Evolutionary conservation across 2,113 vertebrate species (phyloP).

Genomic region (Crotalus horridus): DNA sequence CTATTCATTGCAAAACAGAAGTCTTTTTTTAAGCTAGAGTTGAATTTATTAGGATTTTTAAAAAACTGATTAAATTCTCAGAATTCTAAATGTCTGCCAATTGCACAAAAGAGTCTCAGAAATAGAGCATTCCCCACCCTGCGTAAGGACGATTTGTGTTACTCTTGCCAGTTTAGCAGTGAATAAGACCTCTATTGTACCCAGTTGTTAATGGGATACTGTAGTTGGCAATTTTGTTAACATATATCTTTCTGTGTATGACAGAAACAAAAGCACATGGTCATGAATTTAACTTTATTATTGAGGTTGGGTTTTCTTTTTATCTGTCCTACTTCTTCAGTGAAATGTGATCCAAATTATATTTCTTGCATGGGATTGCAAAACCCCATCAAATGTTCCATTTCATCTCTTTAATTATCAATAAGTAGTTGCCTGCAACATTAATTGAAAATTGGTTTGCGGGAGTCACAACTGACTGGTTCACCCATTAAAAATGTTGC

Average conservation of each 20-base stretch:
- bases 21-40: not conserved
- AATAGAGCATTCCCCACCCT: not conserved
- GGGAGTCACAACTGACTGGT: not conserved
- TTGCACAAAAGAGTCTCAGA: not conserved
- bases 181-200: constrained; percentile 11
- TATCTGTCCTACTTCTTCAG: not conserved
- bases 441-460: not conserved
- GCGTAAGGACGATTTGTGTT: not conserved
- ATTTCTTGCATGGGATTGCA: not conserved
- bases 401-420: not conserved
- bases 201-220: not conserved
- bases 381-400: not conserved
- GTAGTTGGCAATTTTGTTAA: constrained; percentile 6
- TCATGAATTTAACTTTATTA: not conserved
- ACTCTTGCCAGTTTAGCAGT: not conserved
- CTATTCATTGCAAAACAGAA: not conserved
- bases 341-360: not conserved
- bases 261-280: not conserved
- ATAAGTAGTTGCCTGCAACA: not conserved
- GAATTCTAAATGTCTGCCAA: constrained; percentile 4
- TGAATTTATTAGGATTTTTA: not conserved
- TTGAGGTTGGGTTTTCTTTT: not conserved
- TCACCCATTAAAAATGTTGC: not conserved
- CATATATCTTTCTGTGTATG: not conserved
- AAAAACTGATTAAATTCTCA: constrained; percentile 5